A percentile compares a stretch with the other conserved stretches of the same genome.
Conservation (phyloP, 2,797 vertebrate genomes). For the Ammospiza maritima region DNA sequence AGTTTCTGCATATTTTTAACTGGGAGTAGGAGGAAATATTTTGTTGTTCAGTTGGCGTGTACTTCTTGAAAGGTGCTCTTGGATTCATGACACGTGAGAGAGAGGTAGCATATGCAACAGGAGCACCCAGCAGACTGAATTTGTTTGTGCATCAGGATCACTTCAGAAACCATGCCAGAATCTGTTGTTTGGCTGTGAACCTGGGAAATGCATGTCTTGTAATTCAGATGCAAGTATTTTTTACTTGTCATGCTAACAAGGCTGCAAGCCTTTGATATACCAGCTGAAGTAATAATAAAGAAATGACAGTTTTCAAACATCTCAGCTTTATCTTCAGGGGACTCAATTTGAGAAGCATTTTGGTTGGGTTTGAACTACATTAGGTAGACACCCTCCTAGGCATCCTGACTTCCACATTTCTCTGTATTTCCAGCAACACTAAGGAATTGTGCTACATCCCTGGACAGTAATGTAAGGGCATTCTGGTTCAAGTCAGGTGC, state of each 20-base stretch:
- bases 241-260: background rate
- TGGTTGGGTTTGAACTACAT: background rate
- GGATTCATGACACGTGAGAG: background rate
- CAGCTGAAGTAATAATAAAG: background rate
- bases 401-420: background rate
- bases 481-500: background rate
- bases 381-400: background rate
- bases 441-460: background rate
- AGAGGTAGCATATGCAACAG: background rate
- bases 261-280: background rate
- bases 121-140: background rate
- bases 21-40: background rate
- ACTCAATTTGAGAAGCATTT: background rate
- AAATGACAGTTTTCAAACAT: background rate
- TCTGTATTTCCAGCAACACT: background rate
- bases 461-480: background rate
- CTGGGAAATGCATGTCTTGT: background rate
- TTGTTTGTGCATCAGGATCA: background rate
- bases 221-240: background rate
- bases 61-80: background rate
- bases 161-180: background rate
- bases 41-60: background rate
- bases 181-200: background rate
- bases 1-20: background rate
- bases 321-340: background rate